Base-by-base conservation (phyloP, 1,140 invertebrate species). In the Macrotrachela quadricornifera region DNA sequence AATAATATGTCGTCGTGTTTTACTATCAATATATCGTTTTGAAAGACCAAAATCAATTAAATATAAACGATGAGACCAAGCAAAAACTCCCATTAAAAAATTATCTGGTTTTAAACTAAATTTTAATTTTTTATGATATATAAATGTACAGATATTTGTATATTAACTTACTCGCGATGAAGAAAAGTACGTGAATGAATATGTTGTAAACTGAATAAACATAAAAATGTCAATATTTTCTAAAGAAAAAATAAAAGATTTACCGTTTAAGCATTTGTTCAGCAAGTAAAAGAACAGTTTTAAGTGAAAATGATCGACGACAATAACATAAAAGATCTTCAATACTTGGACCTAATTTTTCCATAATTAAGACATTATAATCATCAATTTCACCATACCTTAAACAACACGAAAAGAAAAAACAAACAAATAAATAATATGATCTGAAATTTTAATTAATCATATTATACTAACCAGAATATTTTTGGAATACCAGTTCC, bases 1-100 rank as follows among this genome's bases (percentile, higher is more conserved):
- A 42, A 70, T 67, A 63, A 74, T 74, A 63, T 74, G 73, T 54
- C 66, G 65, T 59, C 70, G 67, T 13, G 13, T 42, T 42, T 42
- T 15, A 42, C 3, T 4, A 42, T 42, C 15, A 42, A 13, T 13
- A 42, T 42, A 42, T 15, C 15, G 13, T 15, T 42, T 42, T 4
- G 13, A 42, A 42, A 42, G 40, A 42, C 40, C 40, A 42, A 42
- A 42, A 15, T 42, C 40, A 42, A 42, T 15, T 14, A 42, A 11
- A 42, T 42, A 30, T 30, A 30, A 30, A 30, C 21, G 21, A 30
- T 30, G 21, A 4, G 21, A 30, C 21, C 21, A 30, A 30, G 21
- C 2, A 30, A 30, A 30, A 30, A 8, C n/a, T 18, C 52, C 52
- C 6, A 54, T 54, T 46, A 54, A 21, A 44, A 54, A 54, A 44